Base-by-base conservation (phyloP, 2,797 vertebrate genomes). In the Lithobates pipiens region DNA sequence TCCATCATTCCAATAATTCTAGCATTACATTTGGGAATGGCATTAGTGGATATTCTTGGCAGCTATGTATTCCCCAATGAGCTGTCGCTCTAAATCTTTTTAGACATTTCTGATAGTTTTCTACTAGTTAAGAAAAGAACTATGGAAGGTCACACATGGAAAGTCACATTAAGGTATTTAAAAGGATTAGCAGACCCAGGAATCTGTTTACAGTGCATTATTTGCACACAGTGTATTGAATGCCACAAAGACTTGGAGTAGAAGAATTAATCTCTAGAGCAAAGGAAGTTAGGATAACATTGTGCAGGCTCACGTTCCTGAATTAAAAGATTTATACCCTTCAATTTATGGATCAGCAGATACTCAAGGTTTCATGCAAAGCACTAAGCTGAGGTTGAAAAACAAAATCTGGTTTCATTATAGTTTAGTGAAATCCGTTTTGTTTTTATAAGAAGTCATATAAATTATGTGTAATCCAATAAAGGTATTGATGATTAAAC, bases 271-370 rank as follows among this genome's bases (percentile, higher is more conserved):
- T 95, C 91, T 90, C 91, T 67, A 77, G 90, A 88, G 83, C 23
- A 76, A 92, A 86, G 82, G 69, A 93, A 94, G 94, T 94, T 91
- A 92, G 90, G 88, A 92, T 90, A 93, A 91, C 92, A 92, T 89
- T 95, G 92, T 96, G 95, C 94, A 90, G 72, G 91, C 88, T 94
- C 95, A 96, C 92, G 90, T 93, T 93, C 90, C 68, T 89, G 92
- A 93, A 94, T 96, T 95, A 95, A 91, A 92, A 94, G 89, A 92
- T 93, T 92, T 92, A 88, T 70, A 78, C 54, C 77, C 72, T 84
- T 82, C 77, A 84, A 44, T 80, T 75, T 84, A 77, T 54, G 50
- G 74, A 80, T 79, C 65, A 79, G 54, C 57, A 65, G n/a, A 70
- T 78, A 69, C 80, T 86, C 29, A 67, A 80, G 63, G 27, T 80